Conservation (phyloP, 2,113 vertebrate genomes). For the Scortum barcoo region DNA sequence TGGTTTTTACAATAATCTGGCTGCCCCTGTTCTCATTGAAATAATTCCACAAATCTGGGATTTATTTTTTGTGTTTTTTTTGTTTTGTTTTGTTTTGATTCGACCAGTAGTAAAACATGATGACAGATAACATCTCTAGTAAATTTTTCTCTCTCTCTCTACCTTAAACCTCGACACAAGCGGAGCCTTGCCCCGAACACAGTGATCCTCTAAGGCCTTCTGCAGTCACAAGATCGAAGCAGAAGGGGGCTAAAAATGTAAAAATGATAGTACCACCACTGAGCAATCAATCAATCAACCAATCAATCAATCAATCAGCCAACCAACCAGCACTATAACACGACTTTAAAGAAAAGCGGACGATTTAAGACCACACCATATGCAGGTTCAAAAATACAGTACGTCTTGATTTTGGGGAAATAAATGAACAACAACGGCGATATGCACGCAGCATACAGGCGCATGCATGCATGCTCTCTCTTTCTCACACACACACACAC, state of each 20-base stretch:
- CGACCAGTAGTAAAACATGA: conserved; percentile 89
- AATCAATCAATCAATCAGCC: conserved; percentile 6
- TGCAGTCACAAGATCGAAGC: conserved; percentile 61
- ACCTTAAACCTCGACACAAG: conserved; percentile 87
- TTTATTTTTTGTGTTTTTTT: no score
- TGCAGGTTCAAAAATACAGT: conserved; percentile 90
- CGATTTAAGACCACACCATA: conserved; percentile 86
- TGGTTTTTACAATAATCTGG: conserved; percentile 80
- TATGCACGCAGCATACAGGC: conserved; percentile 70
- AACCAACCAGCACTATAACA: conserved; percentile 58
- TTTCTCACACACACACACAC: conserved; percentile 43
- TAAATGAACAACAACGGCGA: conserved; percentile 88
- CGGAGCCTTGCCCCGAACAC: conserved; percentile 92
- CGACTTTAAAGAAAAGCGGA: conserved; percentile 76
- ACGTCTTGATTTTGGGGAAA: conserved; percentile 83
- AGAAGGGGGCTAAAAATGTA: conserved; percentile 49
- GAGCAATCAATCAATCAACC: conserved; percentile 20
- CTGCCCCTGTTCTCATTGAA: conserved; percentile 62
- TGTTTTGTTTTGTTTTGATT: no score
- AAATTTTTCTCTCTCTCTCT: conserved; percentile 84
- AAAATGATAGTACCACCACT: conserved; percentile 33
- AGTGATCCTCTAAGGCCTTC: conserved; percentile 76
- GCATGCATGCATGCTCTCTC: conserved; percentile 75
- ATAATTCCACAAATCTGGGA: conserved; percentile 75
- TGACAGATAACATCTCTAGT: conserved; percentile 85